These are phyloP conservation scores for Argyra leucocephala DNA, from an alignment of 2,888 invertebrate genomes.

Conservation along the genomic window DNA sequence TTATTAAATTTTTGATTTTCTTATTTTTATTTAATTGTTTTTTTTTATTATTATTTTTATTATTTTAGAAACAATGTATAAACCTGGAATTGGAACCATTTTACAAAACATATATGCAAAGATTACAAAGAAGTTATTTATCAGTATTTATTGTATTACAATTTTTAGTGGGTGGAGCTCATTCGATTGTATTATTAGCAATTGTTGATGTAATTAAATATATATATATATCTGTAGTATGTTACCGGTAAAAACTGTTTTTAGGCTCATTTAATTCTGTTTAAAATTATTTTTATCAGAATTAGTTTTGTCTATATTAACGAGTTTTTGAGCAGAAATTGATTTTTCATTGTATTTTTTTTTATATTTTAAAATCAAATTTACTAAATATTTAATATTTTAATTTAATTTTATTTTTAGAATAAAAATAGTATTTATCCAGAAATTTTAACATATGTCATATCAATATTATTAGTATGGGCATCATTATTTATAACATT, in stretches of 20 bases:
- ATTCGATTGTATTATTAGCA: conserved; percentile 50
- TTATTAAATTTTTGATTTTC: no score
- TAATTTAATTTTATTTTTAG: conserved; percentile 21
- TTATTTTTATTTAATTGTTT: no score
- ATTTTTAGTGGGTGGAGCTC: conserved; percentile 53
- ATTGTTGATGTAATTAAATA: conserved; percentile 39
- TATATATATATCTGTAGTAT: no score
- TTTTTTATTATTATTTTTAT: conserved; percentile 8
- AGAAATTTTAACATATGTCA: conserved; percentile 37
- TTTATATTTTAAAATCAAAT: neutral
- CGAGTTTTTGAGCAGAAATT: no score
- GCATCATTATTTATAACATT: conserved; percentile 38
- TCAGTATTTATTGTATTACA: conserved; percentile 65
- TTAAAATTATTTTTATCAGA: no score
- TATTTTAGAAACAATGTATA: conserved; percentile 63
- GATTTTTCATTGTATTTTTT: no score
- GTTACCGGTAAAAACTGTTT: no score
- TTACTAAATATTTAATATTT: neutral
- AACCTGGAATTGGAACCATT: conserved; percentile 64
- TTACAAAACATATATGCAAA: conserved; percentile 65
- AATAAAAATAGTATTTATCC: conserved; percentile 33
- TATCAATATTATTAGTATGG: conserved; percentile 36
- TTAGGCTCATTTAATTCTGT: no score
- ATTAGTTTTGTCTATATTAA: no score
- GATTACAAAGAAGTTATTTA: conserved; percentile 67